Evolutionary conservation across 2,797 vertebrate species (phyloP).

Genomic region (Acanthurus tractus): DNA sequence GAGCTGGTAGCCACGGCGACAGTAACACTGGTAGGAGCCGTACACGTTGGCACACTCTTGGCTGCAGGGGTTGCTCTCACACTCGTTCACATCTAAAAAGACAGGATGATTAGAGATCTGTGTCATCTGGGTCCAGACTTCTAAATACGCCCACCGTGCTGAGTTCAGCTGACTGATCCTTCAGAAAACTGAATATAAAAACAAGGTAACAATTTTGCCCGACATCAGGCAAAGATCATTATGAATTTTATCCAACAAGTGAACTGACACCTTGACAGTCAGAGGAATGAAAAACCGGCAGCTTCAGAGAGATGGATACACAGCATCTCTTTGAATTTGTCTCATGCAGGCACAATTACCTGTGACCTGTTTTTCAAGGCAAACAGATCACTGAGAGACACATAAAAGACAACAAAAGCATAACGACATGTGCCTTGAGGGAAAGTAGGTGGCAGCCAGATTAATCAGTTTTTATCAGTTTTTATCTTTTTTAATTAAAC

Average conservation of each 20-base stretch:
- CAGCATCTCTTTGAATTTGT: neutral
- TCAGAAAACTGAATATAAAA: no score
- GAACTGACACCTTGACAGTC: neutral
- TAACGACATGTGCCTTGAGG: neutral
- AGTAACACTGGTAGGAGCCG: conserved; percentile 98
- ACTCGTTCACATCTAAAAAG: conserved; percentile 93
- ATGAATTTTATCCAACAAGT: neutral
- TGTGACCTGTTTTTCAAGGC: neutral
- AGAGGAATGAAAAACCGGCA: neutral
- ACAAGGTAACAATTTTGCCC: neutral
- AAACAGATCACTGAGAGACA: neutral
- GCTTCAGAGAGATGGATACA: neutral
- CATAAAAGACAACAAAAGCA: no score
- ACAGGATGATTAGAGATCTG: neutral
- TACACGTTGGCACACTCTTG: conserved; percentile 98
- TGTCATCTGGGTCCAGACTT: no score
- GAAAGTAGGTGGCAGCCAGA: no score
- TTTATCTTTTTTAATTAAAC: no score
- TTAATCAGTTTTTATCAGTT: no score
- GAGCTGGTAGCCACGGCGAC: conserved; percentile 96
- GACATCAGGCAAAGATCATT: neutral
- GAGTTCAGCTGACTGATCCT: no score
- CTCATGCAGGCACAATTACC: neutral
- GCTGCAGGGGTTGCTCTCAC: conserved; percentile 92
- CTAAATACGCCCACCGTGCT: no score